These are phyloP conservation scores for Noctua fimbriata DNA, from an alignment of 2,888 invertebrate genomes.

Conservation along the genomic window DNA sequence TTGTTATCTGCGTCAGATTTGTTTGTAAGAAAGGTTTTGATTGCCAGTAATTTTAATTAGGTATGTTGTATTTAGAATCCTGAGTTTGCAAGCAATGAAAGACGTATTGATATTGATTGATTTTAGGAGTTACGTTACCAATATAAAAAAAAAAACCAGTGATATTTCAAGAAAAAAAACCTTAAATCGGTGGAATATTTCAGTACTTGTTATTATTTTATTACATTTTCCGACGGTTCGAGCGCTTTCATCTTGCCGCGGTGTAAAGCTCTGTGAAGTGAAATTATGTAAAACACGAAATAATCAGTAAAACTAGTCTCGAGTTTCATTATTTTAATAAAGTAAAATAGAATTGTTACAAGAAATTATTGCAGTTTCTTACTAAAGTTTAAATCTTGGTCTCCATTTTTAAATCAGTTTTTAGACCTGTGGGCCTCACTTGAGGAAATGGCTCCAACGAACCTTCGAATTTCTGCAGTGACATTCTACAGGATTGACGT, in stretches of 20 bases:
- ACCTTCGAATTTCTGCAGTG: neutral
- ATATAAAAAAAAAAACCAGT: neutral
- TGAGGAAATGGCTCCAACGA: neutral
- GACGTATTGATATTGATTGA: neutral
- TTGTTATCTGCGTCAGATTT: neutral
- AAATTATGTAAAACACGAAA: constrained; percentile 34
- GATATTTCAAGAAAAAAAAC: neutral
- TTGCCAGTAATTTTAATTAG: neutral
- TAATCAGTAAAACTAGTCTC: constrained; percentile 33
- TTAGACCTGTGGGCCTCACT: neutral
- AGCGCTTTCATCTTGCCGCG: neutral
- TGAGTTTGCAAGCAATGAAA: neutral
- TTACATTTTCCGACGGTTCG: constrained; percentile 2
- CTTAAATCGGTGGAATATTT: neutral
- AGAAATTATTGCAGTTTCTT: constrained; percentile 18
- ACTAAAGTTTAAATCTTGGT: neutral
- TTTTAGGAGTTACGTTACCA: neutral
- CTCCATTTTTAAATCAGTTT: neutral
- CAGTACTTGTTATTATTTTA: constrained; percentile 13
- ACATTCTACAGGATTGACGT: neutral
- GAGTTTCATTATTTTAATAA: constrained; percentile 20
- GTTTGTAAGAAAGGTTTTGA: neutral
- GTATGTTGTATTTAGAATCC: neutral
- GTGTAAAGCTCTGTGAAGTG: neutral
- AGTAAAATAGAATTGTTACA: constrained; percentile 21